phyloP scores from a whole-genome alignment of 2,888 invertebrate species.

The Galerucella calmariensis region DNA sequence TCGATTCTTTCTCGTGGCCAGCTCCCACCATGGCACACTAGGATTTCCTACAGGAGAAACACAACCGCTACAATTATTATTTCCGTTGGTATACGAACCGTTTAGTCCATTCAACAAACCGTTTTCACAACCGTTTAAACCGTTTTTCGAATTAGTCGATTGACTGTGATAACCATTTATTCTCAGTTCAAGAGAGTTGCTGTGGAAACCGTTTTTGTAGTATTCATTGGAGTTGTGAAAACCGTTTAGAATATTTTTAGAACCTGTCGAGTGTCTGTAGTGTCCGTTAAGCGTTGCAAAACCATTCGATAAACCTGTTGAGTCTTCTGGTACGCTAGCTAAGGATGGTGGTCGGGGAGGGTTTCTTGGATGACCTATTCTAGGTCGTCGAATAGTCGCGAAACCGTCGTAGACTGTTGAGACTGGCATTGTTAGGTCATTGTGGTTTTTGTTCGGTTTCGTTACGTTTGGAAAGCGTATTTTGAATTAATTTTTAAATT shows the following conservation, averaged over 20 bases:
- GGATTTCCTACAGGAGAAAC: constrained; percentile 66
- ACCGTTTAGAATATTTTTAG: constrained; percentile 21
- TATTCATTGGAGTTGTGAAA: constrained; percentile 3
- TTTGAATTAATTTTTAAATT: background rate
- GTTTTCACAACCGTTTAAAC: constrained; percentile 25
- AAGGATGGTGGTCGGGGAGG: constrained; percentile 62
- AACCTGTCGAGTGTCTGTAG: constrained; percentile 18
- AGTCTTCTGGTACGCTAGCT: constrained; percentile 67
- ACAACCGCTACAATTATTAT: constrained; percentile 21
- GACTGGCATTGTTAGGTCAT: constrained; percentile 53
- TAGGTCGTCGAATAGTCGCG: constrained; percentile 81
- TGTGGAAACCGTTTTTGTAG: constrained; percentile 25
- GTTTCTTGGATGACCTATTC: constrained; percentile 59
- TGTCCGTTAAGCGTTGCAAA: constrained; percentile 16
- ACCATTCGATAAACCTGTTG: constrained; percentile 21
- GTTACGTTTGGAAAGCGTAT: background rate
- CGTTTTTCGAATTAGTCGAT: constrained; percentile 26
- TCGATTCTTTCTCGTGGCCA: constrained; percentile 81
- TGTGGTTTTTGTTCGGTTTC: constrained; percentile 25
- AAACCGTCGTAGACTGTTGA: constrained; percentile 85
- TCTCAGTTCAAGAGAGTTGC: constrained; percentile 26
- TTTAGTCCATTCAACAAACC: background rate
- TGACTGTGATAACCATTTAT: constrained; percentile 27
- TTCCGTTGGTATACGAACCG: constrained; percentile 23
- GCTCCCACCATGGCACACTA: constrained; percentile 88